These are phyloP conservation scores for Rhingia rostrata DNA, from an alignment of 2,888 invertebrate species.

Conservation along the genomic window DNA sequence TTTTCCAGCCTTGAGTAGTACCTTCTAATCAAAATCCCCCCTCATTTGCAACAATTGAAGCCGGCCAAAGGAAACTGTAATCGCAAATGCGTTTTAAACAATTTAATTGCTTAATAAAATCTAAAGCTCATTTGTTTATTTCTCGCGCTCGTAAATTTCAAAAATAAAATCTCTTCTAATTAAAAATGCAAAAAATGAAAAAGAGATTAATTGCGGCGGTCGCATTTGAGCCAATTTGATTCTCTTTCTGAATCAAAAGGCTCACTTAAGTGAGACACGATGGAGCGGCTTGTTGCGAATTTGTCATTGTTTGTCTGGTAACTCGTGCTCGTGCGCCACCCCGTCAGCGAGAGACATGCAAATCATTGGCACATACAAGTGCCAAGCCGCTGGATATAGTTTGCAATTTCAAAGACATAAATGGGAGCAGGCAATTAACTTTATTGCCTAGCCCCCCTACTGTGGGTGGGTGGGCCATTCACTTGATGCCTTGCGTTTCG, in stretches of 20 bases:
- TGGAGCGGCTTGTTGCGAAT: slow-evolving; percentile 38
- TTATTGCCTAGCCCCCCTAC: slow-evolving; percentile 52
- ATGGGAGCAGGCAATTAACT: slow-evolving; percentile 66
- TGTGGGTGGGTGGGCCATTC: slow-evolving; percentile 56
- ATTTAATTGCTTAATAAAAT: slow-evolving; percentile 53
- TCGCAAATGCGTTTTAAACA: slow-evolving; percentile 41
- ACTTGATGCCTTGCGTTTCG: slow-evolving; percentile 13
- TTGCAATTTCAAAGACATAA: slow-evolving; percentile 19
- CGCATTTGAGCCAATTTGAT: slow-evolving; percentile 50
- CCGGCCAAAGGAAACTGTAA: slow-evolving; percentile 7
- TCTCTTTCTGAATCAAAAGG: slow-evolving; percentile 25
- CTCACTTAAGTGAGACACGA: slow-evolving; percentile 29
- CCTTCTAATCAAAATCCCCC: neutral
- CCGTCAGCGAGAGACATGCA: slow-evolving; percentile 11
- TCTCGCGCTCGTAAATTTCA: slow-evolving; percentile 10
- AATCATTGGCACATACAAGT: slow-evolving; percentile 20
- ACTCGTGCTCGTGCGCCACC: neutral
- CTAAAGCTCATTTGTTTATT: slow-evolving; percentile 30
- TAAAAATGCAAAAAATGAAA: slow-evolving; percentile 16
- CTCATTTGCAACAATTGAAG: slow-evolving; percentile 34
- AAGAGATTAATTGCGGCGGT: slow-evolving; percentile 37
- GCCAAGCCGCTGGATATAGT: slow-evolving; percentile 20
- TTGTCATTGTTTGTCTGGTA: slow-evolving; percentile 41
- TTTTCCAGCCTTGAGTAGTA: neutral
- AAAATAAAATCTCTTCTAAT: slow-evolving; percentile 40